A percentile compares a stretch with the other conserved stretches of the same genome.
These are phyloP conservation scores for Adelges cooleyi DNA, from an alignment of 1,140 invertebrate genomes.

Conservation along the genomic window DNA sequence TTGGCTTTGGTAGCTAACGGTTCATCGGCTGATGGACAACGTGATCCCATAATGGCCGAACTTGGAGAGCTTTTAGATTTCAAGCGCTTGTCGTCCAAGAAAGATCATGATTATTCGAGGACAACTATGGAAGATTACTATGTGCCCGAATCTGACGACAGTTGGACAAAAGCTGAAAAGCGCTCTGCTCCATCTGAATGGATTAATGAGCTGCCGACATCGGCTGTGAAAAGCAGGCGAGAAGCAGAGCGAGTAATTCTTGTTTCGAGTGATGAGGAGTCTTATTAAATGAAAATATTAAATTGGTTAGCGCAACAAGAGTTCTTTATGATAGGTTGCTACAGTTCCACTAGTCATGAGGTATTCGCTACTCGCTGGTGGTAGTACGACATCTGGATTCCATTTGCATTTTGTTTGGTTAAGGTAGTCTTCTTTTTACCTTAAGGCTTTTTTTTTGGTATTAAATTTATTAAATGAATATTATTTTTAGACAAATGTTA, in stretches of 20 bases:
- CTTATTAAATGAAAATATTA: conserved; percentile 11
- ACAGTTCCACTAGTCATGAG: not conserved
- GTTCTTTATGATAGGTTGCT: conserved; percentile 3
- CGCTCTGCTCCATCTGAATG: conserved; percentile 19
- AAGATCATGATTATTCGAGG: conserved; percentile 42
- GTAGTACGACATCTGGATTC: not conserved
- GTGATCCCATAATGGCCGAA: conserved; percentile 38
- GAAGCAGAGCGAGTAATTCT: conserved; percentile 5
- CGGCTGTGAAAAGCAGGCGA: not conserved
- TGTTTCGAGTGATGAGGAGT: conserved; percentile 8
- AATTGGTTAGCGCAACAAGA: conserved; percentile 27
- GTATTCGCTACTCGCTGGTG: not conserved
- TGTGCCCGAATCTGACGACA: conserved; percentile 5
- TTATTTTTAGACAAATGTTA: conserved; percentile 8
- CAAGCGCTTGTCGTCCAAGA: conserved; percentile 37
- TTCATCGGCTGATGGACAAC: conserved; percentile 27
- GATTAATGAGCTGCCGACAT: conserved; percentile 2
- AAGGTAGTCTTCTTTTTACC: not conserved
- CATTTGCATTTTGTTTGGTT: conserved; percentile 8
- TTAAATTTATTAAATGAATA: not conserved
- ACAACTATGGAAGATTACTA: conserved; percentile 22
- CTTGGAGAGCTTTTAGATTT: conserved; percentile 40
- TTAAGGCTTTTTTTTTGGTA: not conserved
- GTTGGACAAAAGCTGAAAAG: conserved; percentile 1
- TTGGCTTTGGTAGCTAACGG: conserved; percentile 27